Evolutionary conservation across 2,797 vertebrate genomes (phyloP), one percentile per base, ranked within the genome.

Genomic region (Merluccius polli): DNA sequence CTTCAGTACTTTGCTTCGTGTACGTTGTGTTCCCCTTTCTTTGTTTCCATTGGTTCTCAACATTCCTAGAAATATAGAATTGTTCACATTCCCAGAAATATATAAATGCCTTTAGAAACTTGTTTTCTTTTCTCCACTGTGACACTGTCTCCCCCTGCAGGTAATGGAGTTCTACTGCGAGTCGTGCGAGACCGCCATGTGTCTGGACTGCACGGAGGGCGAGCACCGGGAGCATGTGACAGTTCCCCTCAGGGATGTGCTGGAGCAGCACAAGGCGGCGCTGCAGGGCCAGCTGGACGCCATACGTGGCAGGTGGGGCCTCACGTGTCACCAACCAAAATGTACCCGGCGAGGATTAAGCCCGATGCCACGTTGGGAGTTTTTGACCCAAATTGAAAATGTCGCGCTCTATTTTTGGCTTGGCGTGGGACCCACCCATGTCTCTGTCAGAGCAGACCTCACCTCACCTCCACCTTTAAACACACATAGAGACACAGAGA

Each of bases 131-230:
- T 29, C 63, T 67, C 15, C 24, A 10, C 44, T 31, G 15, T n/a
- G 30, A n/a, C 24, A 63, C 72, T 89, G 86, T 85, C 84, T 79
- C 87, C 89, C 86, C 73, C 90, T 89, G 85, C 93, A 98, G 97
- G 96, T 94, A 83, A 97, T 98, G 97, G 97, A 98, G 93, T 96
- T 96, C 83, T 99, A 98, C 92, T 98, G 97, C 29, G 96, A 97
- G 89, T 94, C 96, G 0, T 98, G 97, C 74, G 97, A 98, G 92
- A 98, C 97, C 0, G 97, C 97, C 82, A 98, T 98, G 96, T 98
- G 97, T 77, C 88, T 94, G 4, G 97, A 98, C 75, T 98, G 97
- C 78, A 96, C 96, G 0, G 95, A 94, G 36, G 96, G 93, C 0
- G 97, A 98, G 86, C 97, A 98, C 75, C 85, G 95, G 27, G 97